These are phyloP conservation scores for Cyrtonyx montezumae DNA, from an alignment of 2,113 vertebrate genomes.

Conservation along the genomic window DNA sequence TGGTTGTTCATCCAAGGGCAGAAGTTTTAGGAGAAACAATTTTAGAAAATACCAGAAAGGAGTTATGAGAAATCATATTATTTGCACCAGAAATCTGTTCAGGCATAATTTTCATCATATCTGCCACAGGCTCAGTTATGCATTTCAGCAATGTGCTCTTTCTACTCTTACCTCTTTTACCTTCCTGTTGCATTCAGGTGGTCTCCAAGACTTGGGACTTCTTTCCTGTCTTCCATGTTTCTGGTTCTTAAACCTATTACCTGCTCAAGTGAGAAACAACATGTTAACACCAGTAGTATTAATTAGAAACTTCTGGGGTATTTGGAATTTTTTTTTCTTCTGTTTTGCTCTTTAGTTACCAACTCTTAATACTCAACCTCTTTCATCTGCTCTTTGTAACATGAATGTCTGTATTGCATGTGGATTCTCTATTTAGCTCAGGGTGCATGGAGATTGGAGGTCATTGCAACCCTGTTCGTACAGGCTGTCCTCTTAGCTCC, in stretches of 20 bases:
- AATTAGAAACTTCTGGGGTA: not conserved
- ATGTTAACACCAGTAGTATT: not conserved
- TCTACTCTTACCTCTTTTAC: not conserved
- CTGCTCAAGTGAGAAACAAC: not conserved
- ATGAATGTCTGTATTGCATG: not conserved
- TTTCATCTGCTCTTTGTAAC: not conserved
- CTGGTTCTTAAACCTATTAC: not conserved
- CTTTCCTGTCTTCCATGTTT: not conserved
- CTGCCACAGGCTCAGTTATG: not conserved
- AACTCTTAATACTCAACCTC: not conserved
- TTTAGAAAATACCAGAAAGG: not conserved
- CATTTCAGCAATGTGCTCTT: not conserved
- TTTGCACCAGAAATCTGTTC: not conserved
- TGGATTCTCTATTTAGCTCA: not conserved
- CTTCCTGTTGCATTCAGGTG: not conserved
- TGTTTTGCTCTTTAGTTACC: not conserved
- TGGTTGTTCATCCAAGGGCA: not conserved
- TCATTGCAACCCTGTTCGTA: not conserved
- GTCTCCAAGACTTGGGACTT: not conserved
- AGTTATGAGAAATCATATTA: not conserved
- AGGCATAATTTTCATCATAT: not conserved
- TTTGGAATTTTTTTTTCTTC: not conserved
- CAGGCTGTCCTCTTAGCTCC: not conserved
- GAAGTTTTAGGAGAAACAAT: not conserved
- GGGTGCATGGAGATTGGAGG: rapidly evolving